Evolutionary conservation across 2,888 invertebrate species (phyloP), one percentile per base, ranked within the genome.

Genomic region (Nomada goodeniana): DNA sequence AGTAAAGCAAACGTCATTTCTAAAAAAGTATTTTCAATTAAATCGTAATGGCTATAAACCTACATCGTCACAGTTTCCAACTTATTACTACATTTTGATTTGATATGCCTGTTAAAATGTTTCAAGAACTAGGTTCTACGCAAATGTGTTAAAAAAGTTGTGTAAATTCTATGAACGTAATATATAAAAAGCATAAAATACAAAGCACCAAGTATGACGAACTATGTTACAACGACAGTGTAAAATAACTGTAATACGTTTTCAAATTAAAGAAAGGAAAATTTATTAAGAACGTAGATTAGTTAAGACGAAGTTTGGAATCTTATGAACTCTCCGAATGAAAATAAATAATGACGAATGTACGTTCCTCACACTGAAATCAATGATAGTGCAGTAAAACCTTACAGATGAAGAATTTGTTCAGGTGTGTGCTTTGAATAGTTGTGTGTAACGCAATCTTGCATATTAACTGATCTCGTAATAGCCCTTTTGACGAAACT

Each of bases 301-400:
- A n/a, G n/a, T n/a, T 47, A 13, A 64, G 57, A 74, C 50, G 60
- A 63, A 80, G 53, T 55, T 64, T 47, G 20, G 42, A 50, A 47
- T 11, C 47, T 11, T 47, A 47, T 47, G 57, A 77, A 60, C 53
- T 77, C 68, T 64, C 64, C 59, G 71, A 74, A 74, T 83, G 78
- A 77, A 53, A 83, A 83, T 82, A 83, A 83, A 83, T 83, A 83
- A 74, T 78, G 68, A 74, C 47, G 44, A 23, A 71, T 63, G 74
- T 42, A 64, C 72, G 44, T 23, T 67, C 65, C 42, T 18, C 52
- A 65, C 50, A 69, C n/a, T 55, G 9, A 73, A 60, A 61, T 60
- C 44, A 63, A 50, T 80, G 67, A 80, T 61, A 29, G 70, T 74
- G 70, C 47, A 75, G 36, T 71, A 76, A 60, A 53, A 70, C 60